These are phyloP conservation scores for Colletes latitarsis DNA, from an alignment of 1,140 invertebrate genomes.

Conservation along the genomic window DNA sequence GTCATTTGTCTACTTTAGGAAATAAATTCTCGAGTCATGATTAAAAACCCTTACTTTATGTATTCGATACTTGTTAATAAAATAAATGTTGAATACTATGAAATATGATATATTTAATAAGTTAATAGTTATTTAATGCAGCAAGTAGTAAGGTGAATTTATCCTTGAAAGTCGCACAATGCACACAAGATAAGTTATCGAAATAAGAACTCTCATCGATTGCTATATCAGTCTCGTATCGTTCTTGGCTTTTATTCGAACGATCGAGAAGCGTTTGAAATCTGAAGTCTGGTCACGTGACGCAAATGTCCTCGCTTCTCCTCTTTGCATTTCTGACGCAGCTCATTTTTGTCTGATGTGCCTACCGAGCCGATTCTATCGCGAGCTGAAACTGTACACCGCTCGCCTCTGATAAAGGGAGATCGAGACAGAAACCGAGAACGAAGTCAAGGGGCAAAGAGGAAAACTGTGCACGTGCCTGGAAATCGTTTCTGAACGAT, in stretches of 20 bases:
- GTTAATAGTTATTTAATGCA: too few species aligned
- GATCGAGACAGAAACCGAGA: slow-evolving; percentile 26
- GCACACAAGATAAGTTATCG: too few species aligned
- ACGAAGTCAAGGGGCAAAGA: not conserved
- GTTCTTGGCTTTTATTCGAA: not conserved
- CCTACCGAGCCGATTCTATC: slow-evolving; percentile 37
- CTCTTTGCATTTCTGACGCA: slow-evolving; percentile 22
- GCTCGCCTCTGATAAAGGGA: not conserved
- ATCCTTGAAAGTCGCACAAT: too few species aligned
- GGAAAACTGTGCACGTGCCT: slow-evolving; percentile 29
- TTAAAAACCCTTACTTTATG: too few species aligned
- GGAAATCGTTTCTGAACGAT: slow-evolving; percentile 44
- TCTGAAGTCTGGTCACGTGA: slow-evolving; percentile 32
- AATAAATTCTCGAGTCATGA: too few species aligned
- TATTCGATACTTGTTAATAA: too few species aligned
- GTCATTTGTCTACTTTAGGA: too few species aligned
- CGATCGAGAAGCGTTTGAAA: not conserved
- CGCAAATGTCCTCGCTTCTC: not conserved
- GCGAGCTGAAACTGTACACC: slow-evolving; percentile 43
- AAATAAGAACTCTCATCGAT: too few species aligned
- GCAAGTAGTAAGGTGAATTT: too few species aligned
- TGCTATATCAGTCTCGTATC: too few species aligned
- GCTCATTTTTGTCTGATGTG: slow-evolving; percentile 23
- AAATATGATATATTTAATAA: too few species aligned
- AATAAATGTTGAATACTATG: too few species aligned